Percentiles rank a stretch among this genome's conserved stretches.
These are phyloP conservation scores for Ptychobarbus kaznakovi DNA, from an alignment of 2,797 vertebrate species.

Conservation along the genomic window DNA sequence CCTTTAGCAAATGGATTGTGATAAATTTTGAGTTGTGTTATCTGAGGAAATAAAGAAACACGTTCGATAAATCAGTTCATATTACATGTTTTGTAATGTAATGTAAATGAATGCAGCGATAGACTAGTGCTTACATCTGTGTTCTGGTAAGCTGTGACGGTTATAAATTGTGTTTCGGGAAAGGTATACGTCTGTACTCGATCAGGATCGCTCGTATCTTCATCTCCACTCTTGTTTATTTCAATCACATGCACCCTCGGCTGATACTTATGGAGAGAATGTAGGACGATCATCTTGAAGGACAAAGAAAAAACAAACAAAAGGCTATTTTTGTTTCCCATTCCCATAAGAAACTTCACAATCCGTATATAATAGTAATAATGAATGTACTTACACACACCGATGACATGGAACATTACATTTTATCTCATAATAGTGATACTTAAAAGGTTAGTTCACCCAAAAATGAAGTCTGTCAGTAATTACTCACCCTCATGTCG, in stretches of 20 bases:
- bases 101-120: background rate
- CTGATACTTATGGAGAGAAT: constrained; percentile 98
- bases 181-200: constrained; percentile 97
- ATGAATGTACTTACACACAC: too few species aligned
- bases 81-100: background rate
- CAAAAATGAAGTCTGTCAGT: too few species aligned
- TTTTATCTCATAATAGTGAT: too few species aligned
- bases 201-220: constrained; percentile 92
- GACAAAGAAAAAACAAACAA: constrained; percentile 53
- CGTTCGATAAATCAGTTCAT: background rate
- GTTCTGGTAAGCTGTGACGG: constrained; percentile 98
- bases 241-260: constrained; percentile 97
- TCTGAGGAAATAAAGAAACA: constrained; percentile 73
- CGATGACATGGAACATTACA: too few species aligned
- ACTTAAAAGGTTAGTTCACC: too few species aligned
- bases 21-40: constrained; percentile 98
- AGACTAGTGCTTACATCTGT: constrained; percentile 86
- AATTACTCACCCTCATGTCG: too few species aligned
- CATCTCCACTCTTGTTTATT: constrained; percentile 96
- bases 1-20: constrained; percentile 99
- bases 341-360: background rate
- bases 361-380: background rate
- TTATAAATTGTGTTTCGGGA: constrained; percentile 97
- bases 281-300: constrained; percentile 96
- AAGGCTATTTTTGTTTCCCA: background rate